Evolutionary conservation across 2,113 vertebrate species (phyloP).

Genomic region (Chaetodon auriga): DNA sequence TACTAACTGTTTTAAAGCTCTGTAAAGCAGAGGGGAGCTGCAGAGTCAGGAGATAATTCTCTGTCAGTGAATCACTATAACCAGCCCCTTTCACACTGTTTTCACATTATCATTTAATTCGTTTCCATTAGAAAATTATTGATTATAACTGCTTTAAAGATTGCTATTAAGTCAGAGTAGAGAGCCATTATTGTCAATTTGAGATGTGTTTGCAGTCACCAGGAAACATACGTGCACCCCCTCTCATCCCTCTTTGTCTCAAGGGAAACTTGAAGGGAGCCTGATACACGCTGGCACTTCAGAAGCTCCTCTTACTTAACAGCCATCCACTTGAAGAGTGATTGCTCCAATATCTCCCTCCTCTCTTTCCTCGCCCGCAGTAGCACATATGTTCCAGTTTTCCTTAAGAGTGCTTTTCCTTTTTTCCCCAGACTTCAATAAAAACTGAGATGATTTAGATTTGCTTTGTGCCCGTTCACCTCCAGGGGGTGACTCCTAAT

Average conservation of each 20-base stretch:
- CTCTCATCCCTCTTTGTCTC: conserved; percentile 21
- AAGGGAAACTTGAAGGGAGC: conserved; percentile 24
- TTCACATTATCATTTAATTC: neutral
- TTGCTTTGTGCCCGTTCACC: neutral
- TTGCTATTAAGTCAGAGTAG: neutral
- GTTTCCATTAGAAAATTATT: neutral
- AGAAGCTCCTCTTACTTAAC: conserved; percentile 30
- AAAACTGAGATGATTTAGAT: conserved; percentile 9
- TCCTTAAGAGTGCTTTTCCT: neutral
- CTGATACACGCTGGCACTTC: conserved; percentile 45
- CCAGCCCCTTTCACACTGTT: neutral
- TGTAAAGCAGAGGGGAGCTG: neutral
- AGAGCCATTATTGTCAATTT: neutral
- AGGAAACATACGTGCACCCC: neutral
- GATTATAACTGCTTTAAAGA: neutral
- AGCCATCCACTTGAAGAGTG: conserved; percentile 45
- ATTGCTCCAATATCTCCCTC: conserved; percentile 43
- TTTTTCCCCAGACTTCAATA: conserved; percentile 9
- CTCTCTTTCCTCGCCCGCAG: neutral
- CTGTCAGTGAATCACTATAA: neutral
- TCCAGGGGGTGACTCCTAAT: neutral
- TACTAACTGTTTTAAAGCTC: neutral
- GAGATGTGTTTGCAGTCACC: neutral
- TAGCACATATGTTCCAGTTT: conserved; percentile 4
- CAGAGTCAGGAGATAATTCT: neutral